Conservation (phyloP, 2,888 invertebrate genomes). For the Gymnocheta viridis region DNA sequence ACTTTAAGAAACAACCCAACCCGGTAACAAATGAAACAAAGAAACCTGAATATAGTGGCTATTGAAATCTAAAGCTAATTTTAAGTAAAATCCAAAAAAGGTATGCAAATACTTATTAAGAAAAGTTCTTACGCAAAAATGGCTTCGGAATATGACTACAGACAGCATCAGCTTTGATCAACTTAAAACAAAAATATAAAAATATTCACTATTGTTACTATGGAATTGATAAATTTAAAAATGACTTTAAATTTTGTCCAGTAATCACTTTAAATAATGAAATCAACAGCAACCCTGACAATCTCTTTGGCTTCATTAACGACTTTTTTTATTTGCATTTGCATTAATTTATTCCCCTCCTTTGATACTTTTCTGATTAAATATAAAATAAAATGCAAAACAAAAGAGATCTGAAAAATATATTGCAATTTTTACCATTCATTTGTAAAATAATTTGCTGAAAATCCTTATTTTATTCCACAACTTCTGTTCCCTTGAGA, state of each 20-base stretch:
- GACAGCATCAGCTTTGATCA: too few relatives aligned
- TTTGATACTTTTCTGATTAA: neutral
- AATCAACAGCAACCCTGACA: neutral
- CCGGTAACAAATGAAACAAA: too few relatives aligned
- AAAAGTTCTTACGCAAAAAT: too few relatives aligned
- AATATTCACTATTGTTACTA: too few relatives aligned
- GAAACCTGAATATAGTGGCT: too few relatives aligned
- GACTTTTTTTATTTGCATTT: neutral
- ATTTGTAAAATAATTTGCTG: neutral
- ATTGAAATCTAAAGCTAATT: too few relatives aligned
- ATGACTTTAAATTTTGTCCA: neutral
- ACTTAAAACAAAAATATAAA: too few relatives aligned
- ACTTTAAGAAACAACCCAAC: too few relatives aligned
- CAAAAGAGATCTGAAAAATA: neutral
- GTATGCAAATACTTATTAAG: too few relatives aligned
- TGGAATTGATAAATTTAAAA: too few relatives aligned
- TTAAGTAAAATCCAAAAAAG: too few relatives aligned
- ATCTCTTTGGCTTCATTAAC: neutral
- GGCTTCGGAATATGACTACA: too few relatives aligned
- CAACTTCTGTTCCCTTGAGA: slow-evolving; percentile 7
- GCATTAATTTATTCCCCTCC: neutral
- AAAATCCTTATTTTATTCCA: neutral
- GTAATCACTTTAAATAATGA: neutral
- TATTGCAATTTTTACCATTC: neutral
- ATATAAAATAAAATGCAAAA: neutral